Base-by-base conservation (phyloP, 2,113 vertebrate species). In the Cygnus atratus region DNA sequence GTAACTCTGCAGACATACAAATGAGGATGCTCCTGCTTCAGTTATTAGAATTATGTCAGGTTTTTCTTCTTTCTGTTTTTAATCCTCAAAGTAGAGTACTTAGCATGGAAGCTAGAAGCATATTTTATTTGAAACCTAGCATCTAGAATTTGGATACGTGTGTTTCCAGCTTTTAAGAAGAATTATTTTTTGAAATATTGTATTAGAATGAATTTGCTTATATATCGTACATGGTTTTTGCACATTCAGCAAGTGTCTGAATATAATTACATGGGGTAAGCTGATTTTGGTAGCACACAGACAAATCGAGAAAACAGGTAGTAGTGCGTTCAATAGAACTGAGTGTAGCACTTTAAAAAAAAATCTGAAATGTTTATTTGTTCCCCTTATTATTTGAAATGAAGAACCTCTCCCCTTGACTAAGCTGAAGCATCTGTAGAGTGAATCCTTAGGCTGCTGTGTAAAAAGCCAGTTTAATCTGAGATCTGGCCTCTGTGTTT, bases 31-130 rank as follows among this genome's bases (percentile, higher is more conserved):
- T 83, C 39, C 63, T 78, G 12, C 58, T 91, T 92, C 50, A 63
- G 46, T 94, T 75, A 62, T 13, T 85, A 50, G 81, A 88, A 50
- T 37, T 21, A 7, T 67, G 44, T 50, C 12, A 1, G 22, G 28
- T 74, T 96, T 90, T 92, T 84, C 70, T 68, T 90, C 50, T 80
- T 84, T 80, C 63, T 78, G 43, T 72, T 87, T 91, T 79, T 91
- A 90, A 73, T 87, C 31, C n/a, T 87, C 48, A 39, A 89, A 85
- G n/a, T 58, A 44, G n/a, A 83, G 72, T 74, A 76, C 24, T 41
- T 84, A 50, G 12, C 24, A 29, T 37, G 31, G 62, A 85, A 87
- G 24, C 35, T 52, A 73, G 54, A 54, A 71, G 46, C n/a, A 14
- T 65, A 10, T 70, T 95, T 86, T 83, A 77, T 71, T 93, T 19